Conservation (phyloP, 2,888 invertebrate species). For the Drosophila koepferae region DNA sequence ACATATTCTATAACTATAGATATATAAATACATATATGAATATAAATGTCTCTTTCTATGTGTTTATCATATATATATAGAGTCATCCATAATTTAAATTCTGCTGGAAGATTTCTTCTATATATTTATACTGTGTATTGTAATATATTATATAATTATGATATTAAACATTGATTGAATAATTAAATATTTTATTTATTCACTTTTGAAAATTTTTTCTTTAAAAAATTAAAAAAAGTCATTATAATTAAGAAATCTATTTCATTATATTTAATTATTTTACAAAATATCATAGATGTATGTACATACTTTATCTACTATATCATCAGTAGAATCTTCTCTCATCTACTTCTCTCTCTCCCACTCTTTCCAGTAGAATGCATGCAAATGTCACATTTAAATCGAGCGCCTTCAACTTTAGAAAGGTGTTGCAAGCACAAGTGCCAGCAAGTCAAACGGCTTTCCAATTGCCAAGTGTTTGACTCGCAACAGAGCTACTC, state of each 20-base stretch:
- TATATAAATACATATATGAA: neutral
- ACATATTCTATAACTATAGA: neutral
- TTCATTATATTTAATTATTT: neutral
- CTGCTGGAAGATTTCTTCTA: no score
- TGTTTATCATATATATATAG: no score
- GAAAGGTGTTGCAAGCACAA: slow-evolving; percentile 21
- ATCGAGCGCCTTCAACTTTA: neutral
- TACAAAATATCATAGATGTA: no score
- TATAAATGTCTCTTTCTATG: no score
- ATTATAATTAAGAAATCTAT: neutral
- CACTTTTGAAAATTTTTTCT: no score
- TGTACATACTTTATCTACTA: neutral
- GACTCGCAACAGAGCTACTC: neutral
- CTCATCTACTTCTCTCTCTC: neutral
- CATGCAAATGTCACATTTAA: slow-evolving; percentile 4
- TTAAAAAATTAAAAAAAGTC: no score
- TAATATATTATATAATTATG: no score
- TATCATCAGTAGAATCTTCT: neutral
- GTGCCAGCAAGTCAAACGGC: slow-evolving; percentile 19
- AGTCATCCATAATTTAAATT: no score
- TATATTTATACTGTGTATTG: no score
- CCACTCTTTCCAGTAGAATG: neutral
- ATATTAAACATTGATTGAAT: no score
- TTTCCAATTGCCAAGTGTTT: slow-evolving; percentile 21
- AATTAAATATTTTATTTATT: no score